These are phyloP conservation scores for Trilocha varians DNA, from an alignment of 2,888 invertebrate genomes.

Conservation along the genomic window DNA sequence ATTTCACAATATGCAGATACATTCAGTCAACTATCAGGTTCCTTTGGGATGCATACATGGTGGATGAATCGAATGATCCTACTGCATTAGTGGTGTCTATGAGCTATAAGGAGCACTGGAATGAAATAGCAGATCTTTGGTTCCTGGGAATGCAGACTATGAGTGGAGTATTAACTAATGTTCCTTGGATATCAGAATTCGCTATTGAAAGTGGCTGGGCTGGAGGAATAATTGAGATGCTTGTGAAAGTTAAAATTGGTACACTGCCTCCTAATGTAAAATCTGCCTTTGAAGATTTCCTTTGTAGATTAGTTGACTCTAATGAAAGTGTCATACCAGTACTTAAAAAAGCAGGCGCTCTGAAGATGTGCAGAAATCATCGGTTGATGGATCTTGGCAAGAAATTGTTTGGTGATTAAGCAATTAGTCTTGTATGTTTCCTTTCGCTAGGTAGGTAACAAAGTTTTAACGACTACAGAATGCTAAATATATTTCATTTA, in stretches of 20 bases:
- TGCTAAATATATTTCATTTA: conserved; percentile 3
- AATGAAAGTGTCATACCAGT: conserved; percentile 82
- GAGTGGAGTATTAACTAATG: conserved; percentile 83
- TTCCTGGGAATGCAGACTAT: conserved; percentile 95
- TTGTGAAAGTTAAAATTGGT: conserved; percentile 87
- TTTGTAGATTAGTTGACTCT: conserved; percentile 87
- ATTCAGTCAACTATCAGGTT: conserved; percentile 92
- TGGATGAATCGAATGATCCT: conserved; percentile 90
- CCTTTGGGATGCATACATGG: conserved; percentile 92
- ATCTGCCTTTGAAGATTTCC: conserved; percentile 91
- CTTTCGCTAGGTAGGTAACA: conserved; percentile 20
- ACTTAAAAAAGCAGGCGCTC: conserved; percentile 85
- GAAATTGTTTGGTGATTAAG: conserved; percentile 88
- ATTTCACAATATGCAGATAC: conserved; percentile 90
- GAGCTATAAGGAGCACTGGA: conserved; percentile 90
- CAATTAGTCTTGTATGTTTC: conserved; percentile 12
- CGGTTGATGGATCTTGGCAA: conserved; percentile 92
- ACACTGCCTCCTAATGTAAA: conserved; percentile 87
- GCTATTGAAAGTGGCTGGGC: conserved; percentile 96
- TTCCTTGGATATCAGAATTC: conserved; percentile 93
- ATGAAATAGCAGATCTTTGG: conserved; percentile 92
- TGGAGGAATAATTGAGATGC: conserved; percentile 86
- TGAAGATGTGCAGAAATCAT: conserved; percentile 88
- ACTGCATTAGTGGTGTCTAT: conserved; percentile 87
- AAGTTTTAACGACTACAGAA: conserved; percentile 5